Percentiles rank a stretch among this genome's conserved stretches.
phyloP scores from a whole-genome alignment of 2,888 invertebrate genomes.

The Xestia rhomboidea region DNA sequence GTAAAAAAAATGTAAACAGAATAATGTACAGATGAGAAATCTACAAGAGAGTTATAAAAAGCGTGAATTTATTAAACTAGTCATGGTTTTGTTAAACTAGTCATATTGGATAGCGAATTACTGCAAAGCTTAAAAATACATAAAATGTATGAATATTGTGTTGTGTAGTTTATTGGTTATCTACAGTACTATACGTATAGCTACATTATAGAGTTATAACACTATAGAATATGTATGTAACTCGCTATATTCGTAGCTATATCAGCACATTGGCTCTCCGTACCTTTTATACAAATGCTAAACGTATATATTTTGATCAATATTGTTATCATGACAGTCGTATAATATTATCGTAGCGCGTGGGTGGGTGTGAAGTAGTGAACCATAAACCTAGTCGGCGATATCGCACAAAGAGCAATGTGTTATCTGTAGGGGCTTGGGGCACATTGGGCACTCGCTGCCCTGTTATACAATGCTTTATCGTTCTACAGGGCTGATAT shows the following conservation, averaged over 20 bases:
- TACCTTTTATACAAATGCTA: constrained; percentile 26
- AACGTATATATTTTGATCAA: constrained; percentile 54
- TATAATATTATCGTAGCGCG: constrained; percentile 70
- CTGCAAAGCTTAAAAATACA: background rate
- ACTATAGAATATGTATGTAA: constrained; percentile 18
- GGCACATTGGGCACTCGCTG: constrained; percentile 55
- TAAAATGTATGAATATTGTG: background rate
- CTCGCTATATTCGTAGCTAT: constrained; percentile 8
- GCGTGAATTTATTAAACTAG: constrained; percentile 15
- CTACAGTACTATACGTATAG: background rate
- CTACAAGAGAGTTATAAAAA: constrained; percentile 17
- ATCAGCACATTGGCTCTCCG: constrained; percentile 31
- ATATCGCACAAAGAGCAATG: constrained; percentile 67
- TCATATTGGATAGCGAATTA: background rate
- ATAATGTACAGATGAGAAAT: constrained; percentile 40
- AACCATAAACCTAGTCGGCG: constrained; percentile 69
- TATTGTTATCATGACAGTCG: constrained; percentile 60
- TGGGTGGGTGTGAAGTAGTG: constrained; percentile 71
- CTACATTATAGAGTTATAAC: background rate
- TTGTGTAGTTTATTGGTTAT: background rate
- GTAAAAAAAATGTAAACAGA: constrained; percentile 53
- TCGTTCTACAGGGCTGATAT: constrained; percentile 33
- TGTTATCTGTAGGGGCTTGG: constrained; percentile 64
- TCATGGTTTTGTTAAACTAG: background rate
- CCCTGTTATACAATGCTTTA: constrained; percentile 55